Evolutionary conservation across 2,888 invertebrate genomes (phyloP).

Genomic region (Odontomyia ornata): DNA sequence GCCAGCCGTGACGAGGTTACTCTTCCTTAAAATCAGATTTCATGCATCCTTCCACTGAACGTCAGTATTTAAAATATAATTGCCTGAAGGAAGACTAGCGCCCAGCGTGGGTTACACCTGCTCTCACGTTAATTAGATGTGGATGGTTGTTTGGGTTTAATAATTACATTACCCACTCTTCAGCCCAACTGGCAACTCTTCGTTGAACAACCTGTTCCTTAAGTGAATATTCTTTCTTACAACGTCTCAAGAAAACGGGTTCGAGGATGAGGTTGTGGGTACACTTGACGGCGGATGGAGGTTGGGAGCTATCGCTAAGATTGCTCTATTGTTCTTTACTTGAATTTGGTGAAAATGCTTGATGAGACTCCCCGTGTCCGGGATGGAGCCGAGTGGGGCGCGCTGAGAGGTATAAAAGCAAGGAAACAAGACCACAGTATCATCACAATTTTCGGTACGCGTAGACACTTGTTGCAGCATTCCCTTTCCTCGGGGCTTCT

Average conservation of each 20-base stretch:
- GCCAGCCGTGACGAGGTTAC: no score
- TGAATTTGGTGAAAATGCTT: not conserved
- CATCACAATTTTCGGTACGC: not conserved
- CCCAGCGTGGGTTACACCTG: not conserved
- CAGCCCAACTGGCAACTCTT: not conserved
- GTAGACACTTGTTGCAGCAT: slow-evolving; percentile 31
- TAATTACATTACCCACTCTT: no score
- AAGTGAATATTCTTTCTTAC: not conserved
- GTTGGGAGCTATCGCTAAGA: not conserved
- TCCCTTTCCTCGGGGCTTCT: not conserved
- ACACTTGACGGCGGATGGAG: not conserved
- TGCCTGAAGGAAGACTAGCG: not conserved
- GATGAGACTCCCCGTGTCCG: not conserved
- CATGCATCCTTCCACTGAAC: not conserved
- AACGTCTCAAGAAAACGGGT: not conserved
- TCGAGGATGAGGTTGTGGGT: not conserved
- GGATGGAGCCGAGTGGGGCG: not conserved
- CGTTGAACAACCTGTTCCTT: not conserved
- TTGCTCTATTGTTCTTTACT: slow-evolving; percentile 24
- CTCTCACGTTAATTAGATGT: not conserved
- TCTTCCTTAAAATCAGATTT: no score
- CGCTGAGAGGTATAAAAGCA: not conserved
- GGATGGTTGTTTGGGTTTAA: no score
- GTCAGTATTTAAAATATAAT: not conserved
- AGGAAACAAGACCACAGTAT: slow-evolving; percentile 30